Evolutionary conservation across 1,140 invertebrate genomes (phyloP).

Genomic region (Sitophilus oryzae): DNA sequence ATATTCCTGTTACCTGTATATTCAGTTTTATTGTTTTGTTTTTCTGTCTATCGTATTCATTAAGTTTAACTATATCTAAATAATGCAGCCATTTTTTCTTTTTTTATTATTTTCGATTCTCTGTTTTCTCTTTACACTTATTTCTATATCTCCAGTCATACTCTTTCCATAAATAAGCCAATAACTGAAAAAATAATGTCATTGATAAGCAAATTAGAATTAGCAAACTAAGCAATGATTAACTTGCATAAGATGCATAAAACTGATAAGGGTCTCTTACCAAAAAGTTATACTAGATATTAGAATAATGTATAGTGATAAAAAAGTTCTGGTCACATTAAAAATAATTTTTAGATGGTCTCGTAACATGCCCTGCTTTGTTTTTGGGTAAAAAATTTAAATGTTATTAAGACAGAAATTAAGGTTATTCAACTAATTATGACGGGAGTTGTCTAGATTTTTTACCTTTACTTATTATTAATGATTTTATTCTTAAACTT

Average conservation of each 20-base stretch:
- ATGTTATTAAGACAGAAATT: slow-evolving; percentile 11
- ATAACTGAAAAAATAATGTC: slow-evolving; percentile 17
- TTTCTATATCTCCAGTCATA: slow-evolving; percentile 43
- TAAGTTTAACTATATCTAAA: slow-evolving; percentile 54
- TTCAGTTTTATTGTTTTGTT: slow-evolving; percentile 19
- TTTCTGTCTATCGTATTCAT: slow-evolving; percentile 51
- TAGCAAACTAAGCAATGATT: too few relatives aligned
- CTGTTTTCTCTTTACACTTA: slow-evolving; percentile 36
- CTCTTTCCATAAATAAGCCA: slow-evolving; percentile 23
- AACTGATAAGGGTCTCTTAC: neutral
- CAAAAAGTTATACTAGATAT: slow-evolving; percentile 6
- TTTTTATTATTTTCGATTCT: slow-evolving; percentile 53
- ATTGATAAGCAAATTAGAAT: neutral
- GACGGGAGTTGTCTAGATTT: neutral
- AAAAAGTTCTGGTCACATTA: slow-evolving; percentile 12
- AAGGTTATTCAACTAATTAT: slow-evolving; percentile 1
- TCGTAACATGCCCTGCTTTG: slow-evolving; percentile 13
- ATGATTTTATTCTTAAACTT: neutral
- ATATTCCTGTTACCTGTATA: slow-evolving; percentile 5
- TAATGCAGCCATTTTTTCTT: slow-evolving; percentile 57
- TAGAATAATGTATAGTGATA: slow-evolving; percentile 4
- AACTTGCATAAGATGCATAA: too few relatives aligned
- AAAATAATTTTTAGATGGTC: slow-evolving; percentile 16
- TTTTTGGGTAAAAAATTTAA: slow-evolving; percentile 10
- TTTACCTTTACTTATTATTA: neutral